These are phyloP conservation scores for Todiramphus chloris DNA, from an alignment of 2,113 vertebrate genomes.

Conservation along the genomic window DNA sequence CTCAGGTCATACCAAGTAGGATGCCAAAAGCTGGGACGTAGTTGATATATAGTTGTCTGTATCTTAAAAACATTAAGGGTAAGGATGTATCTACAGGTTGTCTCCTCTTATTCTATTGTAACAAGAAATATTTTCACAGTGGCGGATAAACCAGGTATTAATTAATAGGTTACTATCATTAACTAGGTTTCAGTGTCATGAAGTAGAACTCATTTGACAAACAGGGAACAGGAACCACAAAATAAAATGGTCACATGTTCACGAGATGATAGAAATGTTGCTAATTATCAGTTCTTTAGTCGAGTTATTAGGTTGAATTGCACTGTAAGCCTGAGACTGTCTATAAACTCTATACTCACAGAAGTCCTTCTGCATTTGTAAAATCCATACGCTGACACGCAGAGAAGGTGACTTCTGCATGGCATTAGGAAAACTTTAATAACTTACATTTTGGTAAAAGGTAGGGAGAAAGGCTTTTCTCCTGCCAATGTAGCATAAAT, in stretches of 20 bases:
- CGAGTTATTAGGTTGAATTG: not conserved
- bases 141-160: not conserved
- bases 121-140: not conserved
- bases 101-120: not conserved
- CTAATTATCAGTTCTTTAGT: not conserved
- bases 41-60: not conserved
- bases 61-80: not conserved
- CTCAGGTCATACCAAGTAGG: not conserved
- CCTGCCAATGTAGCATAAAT: not conserved
- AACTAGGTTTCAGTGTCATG: not conserved
- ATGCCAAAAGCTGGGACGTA: not conserved
- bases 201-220: not conserved
- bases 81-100: not conserved
- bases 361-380: not conserved
- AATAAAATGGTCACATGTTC: not conserved
- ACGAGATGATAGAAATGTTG: not conserved
- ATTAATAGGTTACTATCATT: not conserved
- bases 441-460: not conserved
- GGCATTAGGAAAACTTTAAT: not conserved
- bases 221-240: not conserved
- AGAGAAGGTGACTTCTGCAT: not conserved
- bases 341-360: not conserved
- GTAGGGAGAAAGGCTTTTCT: not conserved
- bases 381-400: not conserved
- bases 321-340: not conserved